Evolutionary conservation across 2,113 vertebrate genomes (phyloP).

Genomic region (Podarcis cretensis): DNA sequence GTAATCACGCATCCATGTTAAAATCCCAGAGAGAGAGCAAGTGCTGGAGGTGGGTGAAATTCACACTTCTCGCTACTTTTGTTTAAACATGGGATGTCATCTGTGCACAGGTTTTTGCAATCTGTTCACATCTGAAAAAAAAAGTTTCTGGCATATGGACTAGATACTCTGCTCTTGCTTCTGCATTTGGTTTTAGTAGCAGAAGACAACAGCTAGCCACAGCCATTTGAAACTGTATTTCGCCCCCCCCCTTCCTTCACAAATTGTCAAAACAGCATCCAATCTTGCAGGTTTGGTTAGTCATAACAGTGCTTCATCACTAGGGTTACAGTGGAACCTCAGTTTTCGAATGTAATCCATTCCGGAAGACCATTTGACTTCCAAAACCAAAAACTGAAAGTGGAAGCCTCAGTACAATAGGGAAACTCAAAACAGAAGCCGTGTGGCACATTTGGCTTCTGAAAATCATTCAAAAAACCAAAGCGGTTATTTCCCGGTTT

Average conservation of each 20-base stretch:
- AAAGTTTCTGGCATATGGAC: slow-evolving; percentile 16
- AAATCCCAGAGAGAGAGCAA: not conserved
- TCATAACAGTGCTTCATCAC: slow-evolving; percentile 30
- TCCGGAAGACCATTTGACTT: no score
- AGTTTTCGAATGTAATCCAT: no score
- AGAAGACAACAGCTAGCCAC: slow-evolving; percentile 4
- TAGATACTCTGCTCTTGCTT: not conserved
- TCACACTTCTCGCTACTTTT: slow-evolving; percentile 18
- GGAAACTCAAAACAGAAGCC: no score
- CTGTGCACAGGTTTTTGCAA: slow-evolving; percentile 11
- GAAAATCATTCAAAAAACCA: no score
- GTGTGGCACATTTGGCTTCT: no score
- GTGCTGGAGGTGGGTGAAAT: not conserved
- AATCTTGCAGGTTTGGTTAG: slow-evolving; percentile 44
- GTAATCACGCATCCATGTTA: slow-evolving; percentile 8
- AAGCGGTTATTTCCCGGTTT: no score
- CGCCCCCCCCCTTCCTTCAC: not conserved
- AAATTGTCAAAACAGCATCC: slow-evolving; percentile 24
- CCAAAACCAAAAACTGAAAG: no score
- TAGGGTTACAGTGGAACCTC: not conserved
- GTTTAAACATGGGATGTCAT: slow-evolving; percentile 20
- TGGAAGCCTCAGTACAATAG: no score
- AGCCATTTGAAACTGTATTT: not conserved
- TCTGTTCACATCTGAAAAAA: not conserved
- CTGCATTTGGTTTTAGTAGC: slow-evolving; percentile 22